These are phyloP conservation scores for Phyllopteryx taeniolatus DNA, from an alignment of 2,113 vertebrate genomes.

Conservation along the genomic window DNA sequence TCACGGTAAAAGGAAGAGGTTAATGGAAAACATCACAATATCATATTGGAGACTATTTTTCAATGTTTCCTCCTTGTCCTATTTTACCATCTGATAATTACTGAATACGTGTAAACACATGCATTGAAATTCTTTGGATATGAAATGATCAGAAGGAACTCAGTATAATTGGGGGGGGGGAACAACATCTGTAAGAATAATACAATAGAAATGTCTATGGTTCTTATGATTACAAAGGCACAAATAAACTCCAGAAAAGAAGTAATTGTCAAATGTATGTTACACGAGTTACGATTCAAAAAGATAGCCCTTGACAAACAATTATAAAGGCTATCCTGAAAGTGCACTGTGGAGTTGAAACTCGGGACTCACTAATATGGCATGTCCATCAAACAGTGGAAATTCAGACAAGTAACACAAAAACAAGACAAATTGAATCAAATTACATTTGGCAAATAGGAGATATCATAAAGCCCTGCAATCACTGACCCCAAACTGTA, in stretches of 20 bases:
- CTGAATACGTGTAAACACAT: slow-evolving; percentile 50
- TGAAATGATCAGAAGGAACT: neutral
- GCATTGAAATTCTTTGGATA: slow-evolving; percentile 45
- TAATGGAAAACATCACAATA: slow-evolving; percentile 19
- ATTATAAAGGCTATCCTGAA: slow-evolving; percentile 18
- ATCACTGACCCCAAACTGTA: slow-evolving; percentile 22
- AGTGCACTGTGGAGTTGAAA: slow-evolving; percentile 19
- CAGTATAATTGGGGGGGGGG: neutral
- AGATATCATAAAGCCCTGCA: slow-evolving; percentile 24
- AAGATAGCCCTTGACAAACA: slow-evolving; percentile 10
- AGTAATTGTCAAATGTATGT: slow-evolving; percentile 20
- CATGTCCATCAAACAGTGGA: slow-evolving; percentile 28
- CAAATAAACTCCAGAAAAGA: neutral
- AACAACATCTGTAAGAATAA: neutral
- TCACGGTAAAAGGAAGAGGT: neutral
- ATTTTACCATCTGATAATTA: slow-evolving; percentile 7
- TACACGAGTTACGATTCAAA: slow-evolving; percentile 32
- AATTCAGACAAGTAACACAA: slow-evolving; percentile 26
- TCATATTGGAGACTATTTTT: neutral
- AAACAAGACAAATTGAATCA: slow-evolving; percentile 8
- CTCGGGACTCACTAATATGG: slow-evolving; percentile 33
- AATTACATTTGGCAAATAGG: slow-evolving; percentile 14
- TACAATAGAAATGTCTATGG: neutral
- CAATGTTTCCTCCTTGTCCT: slow-evolving; percentile 17
- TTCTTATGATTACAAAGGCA: slow-evolving; percentile 2